Conservation (phyloP, 2,113 vertebrate species). For the Acanthisitta chloris region DNA sequence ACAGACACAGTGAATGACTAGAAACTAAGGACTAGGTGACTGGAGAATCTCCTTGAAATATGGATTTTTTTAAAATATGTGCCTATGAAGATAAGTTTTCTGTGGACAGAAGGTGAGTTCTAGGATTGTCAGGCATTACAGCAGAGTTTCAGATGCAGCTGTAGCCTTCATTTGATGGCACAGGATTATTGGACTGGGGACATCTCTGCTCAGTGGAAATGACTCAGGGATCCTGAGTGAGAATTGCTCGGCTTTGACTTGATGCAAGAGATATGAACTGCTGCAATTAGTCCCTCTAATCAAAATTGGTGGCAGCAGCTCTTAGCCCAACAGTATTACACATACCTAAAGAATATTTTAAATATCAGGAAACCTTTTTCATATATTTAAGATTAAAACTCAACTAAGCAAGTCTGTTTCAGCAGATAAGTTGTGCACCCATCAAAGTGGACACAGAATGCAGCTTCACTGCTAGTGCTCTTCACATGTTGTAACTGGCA, state of each 20-base stretch:
- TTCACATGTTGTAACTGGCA: neutral
- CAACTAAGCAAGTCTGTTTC: neutral
- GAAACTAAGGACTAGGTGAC: neutral
- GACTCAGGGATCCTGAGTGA: neutral
- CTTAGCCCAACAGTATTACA: neutral
- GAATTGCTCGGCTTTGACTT: neutral
- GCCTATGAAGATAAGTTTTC: neutral
- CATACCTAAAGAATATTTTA: neutral
- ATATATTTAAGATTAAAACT: neutral
- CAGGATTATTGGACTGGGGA: neutral
- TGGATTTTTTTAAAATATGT: neutral
- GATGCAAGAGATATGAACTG: neutral
- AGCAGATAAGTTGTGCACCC: neutral
- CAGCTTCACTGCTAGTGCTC: neutral
- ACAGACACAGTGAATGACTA: neutral
- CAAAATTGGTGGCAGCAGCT: neutral
- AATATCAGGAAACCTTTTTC: neutral
- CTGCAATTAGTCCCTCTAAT: neutral
- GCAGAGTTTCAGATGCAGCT: neutral
- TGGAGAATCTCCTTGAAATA: neutral
- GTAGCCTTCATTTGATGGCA: neutral
- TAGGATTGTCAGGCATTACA: neutral
- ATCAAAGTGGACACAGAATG: neutral
- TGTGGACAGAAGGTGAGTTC: neutral
- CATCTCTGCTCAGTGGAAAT: neutral